These are phyloP conservation scores for Tiliacea citrago DNA, from an alignment of 2,888 invertebrate genomes.

Conservation along the genomic window DNA sequence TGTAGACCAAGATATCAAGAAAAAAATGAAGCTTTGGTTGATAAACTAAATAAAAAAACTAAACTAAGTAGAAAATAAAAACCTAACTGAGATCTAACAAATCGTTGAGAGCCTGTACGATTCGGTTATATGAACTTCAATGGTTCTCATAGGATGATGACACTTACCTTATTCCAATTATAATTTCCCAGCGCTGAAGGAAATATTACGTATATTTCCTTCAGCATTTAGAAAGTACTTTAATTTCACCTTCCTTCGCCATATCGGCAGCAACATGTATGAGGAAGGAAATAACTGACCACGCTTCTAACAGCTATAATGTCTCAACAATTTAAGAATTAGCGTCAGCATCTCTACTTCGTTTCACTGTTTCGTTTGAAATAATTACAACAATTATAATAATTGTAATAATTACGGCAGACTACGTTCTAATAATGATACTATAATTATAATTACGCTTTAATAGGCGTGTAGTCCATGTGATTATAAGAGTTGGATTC, in stretches of 20 bases:
- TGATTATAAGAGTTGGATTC: constrained; percentile 1
- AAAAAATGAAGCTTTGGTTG: not conserved
- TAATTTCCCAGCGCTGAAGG: not conserved
- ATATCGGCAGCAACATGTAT: constrained; percentile 11
- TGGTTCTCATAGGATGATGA: not conserved
- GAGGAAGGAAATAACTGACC: constrained; percentile 20
- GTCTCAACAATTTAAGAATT: constrained; percentile 45
- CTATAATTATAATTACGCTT: constrained; percentile 62
- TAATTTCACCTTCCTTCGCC: constrained; percentile 3
- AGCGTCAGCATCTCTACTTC: constrained; percentile 24
- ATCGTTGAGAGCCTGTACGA: not conserved
- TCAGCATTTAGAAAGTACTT: not conserved
- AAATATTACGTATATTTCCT: not conserved
- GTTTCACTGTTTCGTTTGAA: constrained; percentile 28
- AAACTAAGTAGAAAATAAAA: not conserved
- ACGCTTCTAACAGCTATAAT: constrained; percentile 24
- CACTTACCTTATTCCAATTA: not conserved
- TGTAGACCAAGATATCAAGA: too few relatives aligned
- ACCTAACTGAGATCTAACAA: not conserved
- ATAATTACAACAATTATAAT: constrained; percentile 62
- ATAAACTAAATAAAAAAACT: not conserved
- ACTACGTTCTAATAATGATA: constrained; percentile 58
- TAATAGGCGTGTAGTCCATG: constrained; percentile 32
- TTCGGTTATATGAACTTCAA: not conserved
- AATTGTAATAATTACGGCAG: constrained; percentile 55